Evolutionary conservation across 2,113 vertebrate species (phyloP).

Genomic region (Holacanthus passer): DNA sequence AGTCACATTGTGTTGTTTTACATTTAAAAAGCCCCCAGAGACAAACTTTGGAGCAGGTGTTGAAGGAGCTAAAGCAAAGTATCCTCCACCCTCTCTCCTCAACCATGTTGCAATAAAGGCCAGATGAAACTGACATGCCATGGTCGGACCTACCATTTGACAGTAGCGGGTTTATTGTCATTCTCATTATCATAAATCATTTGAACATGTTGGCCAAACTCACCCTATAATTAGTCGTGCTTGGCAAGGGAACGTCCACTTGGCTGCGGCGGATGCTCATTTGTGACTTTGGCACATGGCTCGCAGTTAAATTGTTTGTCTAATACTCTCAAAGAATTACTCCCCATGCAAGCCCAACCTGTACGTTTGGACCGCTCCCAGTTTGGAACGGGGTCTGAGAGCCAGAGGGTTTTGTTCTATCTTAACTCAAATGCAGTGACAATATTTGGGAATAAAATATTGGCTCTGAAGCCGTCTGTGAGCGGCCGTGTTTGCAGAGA

Average conservation of each 20-base stretch:
- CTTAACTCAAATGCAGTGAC: conserved; percentile 47
- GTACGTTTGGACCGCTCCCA: conserved; percentile 57
- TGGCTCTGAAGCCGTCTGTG: conserved; percentile 21
- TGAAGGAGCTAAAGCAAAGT: neutral
- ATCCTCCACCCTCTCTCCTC: neutral
- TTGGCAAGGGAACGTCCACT: conserved; percentile 69
- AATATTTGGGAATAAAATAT: conserved; percentile 50
- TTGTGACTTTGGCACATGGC: conserved; percentile 70
- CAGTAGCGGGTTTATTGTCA: conserved; percentile 51
- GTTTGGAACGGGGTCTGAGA: conserved; percentile 43
- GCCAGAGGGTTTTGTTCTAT: conserved; percentile 44
- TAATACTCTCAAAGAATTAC: conserved; percentile 75
- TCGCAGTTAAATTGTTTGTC: conserved; percentile 70
- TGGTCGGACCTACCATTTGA: conserved; percentile 46
- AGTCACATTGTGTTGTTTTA: conserved; percentile 10
- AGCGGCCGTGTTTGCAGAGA: conserved; percentile 35
- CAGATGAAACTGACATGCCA: conserved; percentile 23
- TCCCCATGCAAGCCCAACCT: conserved; percentile 64
- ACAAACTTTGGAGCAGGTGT: neutral
- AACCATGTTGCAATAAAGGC: neutral
- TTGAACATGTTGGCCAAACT: conserved; percentile 62
- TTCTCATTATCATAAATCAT: conserved; percentile 75
- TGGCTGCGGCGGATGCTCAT: conserved; percentile 69
- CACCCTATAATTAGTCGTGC: conserved; percentile 75
- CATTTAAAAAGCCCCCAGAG: conserved; percentile 12